A percentile compares a stretch with the other conserved stretches of the same genome.
These are phyloP conservation scores for Ectemnius continuus DNA, from an alignment of 2,888 invertebrate genomes.

Conservation along the genomic window DNA sequence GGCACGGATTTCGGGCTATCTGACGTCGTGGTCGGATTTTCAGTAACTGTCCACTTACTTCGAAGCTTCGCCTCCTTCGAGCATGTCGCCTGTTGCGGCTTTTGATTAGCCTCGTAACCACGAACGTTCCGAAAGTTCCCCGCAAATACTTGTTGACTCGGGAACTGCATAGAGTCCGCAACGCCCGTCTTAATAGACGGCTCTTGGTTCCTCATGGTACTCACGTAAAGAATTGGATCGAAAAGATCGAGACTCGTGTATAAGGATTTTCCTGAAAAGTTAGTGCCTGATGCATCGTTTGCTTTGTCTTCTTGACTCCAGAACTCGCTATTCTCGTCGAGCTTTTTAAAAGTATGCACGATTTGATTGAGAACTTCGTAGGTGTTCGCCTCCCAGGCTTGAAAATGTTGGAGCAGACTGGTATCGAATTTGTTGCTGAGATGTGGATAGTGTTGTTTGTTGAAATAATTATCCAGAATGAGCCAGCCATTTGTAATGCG, in stretches of 20 bases:
- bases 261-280: slow-evolving; percentile 73
- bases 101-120: slow-evolving; percentile 27
- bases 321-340: slow-evolving; percentile 55
- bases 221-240: slow-evolving; percentile 43
- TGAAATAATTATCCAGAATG: slow-evolving; percentile 72
- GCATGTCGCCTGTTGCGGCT: slow-evolving; percentile 32
- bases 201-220: slow-evolving; percentile 21
- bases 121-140: slow-evolving; percentile 26
- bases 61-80: slow-evolving; percentile 70
- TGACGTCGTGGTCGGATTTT: slow-evolving; percentile 57
- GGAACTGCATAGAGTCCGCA: neutral
- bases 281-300: slow-evolving; percentile 48
- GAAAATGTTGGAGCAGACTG: slow-evolving; percentile 63
- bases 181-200: neutral
- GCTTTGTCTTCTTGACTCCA: slow-evolving; percentile 46
- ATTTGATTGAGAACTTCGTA: slow-evolving; percentile 65
- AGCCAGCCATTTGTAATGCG: slow-evolving; percentile 74
- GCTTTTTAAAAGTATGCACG: slow-evolving; percentile 63
- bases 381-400: slow-evolving; percentile 68
- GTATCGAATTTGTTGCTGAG: slow-evolving; percentile 65
- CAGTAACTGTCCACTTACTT: slow-evolving; percentile 73
- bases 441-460: slow-evolving; percentile 70
- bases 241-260: slow-evolving; percentile 66
- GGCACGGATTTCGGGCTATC: slow-evolving; percentile 52
- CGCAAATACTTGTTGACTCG: neutral